Evolutionary conservation across 2,888 invertebrate genomes (phyloP).

Genomic region (Julus scanicus): DNA sequence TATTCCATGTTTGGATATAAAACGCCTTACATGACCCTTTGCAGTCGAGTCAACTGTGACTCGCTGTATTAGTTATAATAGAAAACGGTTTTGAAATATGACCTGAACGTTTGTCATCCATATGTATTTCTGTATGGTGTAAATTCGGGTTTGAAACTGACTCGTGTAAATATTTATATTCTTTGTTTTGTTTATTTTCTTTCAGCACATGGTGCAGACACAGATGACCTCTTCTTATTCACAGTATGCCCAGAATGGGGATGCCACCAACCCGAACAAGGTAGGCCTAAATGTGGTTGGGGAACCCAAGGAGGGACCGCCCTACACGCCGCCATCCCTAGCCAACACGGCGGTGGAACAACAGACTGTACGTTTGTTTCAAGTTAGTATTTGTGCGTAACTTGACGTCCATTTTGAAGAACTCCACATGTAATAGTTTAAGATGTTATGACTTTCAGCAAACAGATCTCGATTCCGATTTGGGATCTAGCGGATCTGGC

Average conservation of each 20-base stretch:
- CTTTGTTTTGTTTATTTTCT: slow-evolving; percentile 61
- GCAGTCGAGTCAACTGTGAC: no score
- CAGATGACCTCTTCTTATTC: slow-evolving; percentile 73
- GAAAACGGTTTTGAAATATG: no score
- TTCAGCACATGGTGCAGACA: slow-evolving; percentile 94
- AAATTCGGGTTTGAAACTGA: no score
- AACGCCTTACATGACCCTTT: no score
- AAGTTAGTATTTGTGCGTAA: slow-evolving; percentile 47
- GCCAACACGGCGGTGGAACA: slow-evolving; percentile 73
- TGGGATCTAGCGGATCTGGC: slow-evolving; percentile 58
- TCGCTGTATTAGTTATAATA: no score
- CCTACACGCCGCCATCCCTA: slow-evolving; percentile 63
- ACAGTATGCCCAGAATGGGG: slow-evolving; percentile 66
- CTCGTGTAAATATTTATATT: background rate
- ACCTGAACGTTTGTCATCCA: no score
- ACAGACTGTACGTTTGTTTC: slow-evolving; percentile 68
- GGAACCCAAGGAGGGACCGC: slow-evolving; percentile 62
- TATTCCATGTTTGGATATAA: no score
- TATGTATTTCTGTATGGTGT: no score
- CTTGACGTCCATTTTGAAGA: slow-evolving; percentile 35
- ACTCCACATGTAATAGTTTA: slow-evolving; percentile 44
- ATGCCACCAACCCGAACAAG: slow-evolving; percentile 66
- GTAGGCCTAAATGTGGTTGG: slow-evolving; percentile 66
- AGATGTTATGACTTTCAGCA: slow-evolving; percentile 66
- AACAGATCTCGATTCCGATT: slow-evolving; percentile 72